phyloP scores from a whole-genome alignment of 2,888 invertebrate species.

The Pecten maximus region DNA sequence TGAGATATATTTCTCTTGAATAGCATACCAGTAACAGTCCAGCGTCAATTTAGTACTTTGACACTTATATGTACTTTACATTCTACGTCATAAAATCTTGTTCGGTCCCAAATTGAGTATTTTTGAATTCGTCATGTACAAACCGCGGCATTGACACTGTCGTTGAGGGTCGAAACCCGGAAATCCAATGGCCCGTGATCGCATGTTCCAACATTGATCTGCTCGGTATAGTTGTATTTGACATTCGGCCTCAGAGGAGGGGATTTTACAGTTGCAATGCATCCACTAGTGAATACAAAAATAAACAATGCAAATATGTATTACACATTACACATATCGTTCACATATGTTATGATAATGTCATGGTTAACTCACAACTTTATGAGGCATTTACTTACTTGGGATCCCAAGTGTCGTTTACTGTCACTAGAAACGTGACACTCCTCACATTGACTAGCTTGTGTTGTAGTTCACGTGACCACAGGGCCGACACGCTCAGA shows the following conservation, averaged over 20 bases:
- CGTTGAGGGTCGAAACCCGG: neutral
- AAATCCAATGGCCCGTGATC: neutral
- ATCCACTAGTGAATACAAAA: neutral
- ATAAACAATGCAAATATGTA: neutral
- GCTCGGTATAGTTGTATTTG: neutral
- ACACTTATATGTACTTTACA: too few species aligned
- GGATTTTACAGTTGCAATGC: neutral
- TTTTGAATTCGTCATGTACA: too few species aligned
- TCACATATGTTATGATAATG: too few species aligned
- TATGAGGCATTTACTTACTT: constrained; percentile 48
- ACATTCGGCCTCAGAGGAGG: neutral
- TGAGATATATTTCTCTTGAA: too few species aligned
- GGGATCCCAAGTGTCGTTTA: constrained; percentile 70
- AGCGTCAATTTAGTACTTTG: too few species aligned
- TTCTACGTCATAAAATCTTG: too few species aligned
- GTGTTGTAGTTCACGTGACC: neutral
- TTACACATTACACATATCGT: neutral
- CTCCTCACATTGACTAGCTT: constrained; percentile 48
- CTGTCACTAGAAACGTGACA: constrained; percentile 65
- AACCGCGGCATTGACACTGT: neutral
- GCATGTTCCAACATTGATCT: neutral
- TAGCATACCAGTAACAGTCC: too few species aligned
- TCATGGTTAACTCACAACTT: too few species aligned
- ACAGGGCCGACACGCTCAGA: neutral
- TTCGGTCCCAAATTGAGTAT: too few species aligned